Conservation (phyloP, 2,888 invertebrate species). For the Euclidia mi region DNA sequence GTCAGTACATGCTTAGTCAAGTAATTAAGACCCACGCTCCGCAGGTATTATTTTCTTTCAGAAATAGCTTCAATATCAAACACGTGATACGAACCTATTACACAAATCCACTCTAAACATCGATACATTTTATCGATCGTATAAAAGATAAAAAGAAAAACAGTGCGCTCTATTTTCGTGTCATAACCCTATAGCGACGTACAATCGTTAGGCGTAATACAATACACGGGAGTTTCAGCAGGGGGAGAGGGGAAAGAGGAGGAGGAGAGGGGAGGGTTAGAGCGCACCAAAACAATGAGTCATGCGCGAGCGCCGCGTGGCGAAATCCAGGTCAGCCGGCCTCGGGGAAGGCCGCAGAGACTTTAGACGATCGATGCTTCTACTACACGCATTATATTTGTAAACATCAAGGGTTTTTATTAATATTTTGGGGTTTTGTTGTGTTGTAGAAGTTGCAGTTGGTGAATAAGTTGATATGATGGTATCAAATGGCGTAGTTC, state of each 20-base stretch:
- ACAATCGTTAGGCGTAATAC: constrained; percentile 51
- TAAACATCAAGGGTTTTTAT: constrained; percentile 48
- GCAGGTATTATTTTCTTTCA: too few species aligned
- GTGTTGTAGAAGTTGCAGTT: neutral
- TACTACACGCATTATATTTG: constrained; percentile 48
- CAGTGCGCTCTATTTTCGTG: constrained; percentile 39
- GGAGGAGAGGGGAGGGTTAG: constrained; percentile 31
- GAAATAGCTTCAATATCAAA: too few species aligned
- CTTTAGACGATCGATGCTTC: constrained; percentile 48
- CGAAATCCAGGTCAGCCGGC: constrained; percentile 82
- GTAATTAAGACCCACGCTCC: too few species aligned
- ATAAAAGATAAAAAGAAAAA: constrained; percentile 30
- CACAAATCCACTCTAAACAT: constrained; percentile 27
- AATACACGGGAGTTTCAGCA: constrained; percentile 45
- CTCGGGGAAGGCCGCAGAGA: constrained; percentile 76
- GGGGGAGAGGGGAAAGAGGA: constrained; percentile 29
- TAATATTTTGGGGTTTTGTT: neutral
- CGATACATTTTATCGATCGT: constrained; percentile 45
- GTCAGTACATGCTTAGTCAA: too few species aligned
- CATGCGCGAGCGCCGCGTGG: constrained; percentile 68
- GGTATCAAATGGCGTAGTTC: too few species aligned
- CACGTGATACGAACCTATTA: too few species aligned
- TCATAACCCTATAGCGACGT: constrained; percentile 39
- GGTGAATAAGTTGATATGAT: too few species aligned
- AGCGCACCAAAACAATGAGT: constrained; percentile 79